Conservation (phyloP, 2,888 invertebrate genomes). For the Lasioglossum malachurum region DNA sequence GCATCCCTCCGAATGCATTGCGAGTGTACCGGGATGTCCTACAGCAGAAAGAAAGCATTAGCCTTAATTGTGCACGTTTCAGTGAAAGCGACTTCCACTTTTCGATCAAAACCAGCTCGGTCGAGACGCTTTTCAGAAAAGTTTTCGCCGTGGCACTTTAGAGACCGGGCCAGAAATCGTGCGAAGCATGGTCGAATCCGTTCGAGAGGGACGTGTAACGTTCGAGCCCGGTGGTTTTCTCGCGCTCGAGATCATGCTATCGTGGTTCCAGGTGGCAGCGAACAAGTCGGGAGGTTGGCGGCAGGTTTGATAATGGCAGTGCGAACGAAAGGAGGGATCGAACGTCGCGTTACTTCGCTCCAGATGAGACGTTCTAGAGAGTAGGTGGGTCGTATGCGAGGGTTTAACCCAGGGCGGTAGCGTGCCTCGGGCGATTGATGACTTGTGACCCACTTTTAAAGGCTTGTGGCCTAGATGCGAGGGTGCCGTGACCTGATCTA, state of each 20-base stretch:
- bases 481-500: conserved; percentile 74
- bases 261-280: conserved; percentile 19
- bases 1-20: not conserved
- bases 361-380: conserved; percentile 63
- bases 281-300: conserved; percentile 4
- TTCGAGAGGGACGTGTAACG: not conserved
- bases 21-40: not conserved
- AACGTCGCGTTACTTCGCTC: conserved; percentile 62
- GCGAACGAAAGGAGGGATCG: conserved; percentile 36
- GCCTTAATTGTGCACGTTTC: not conserved
- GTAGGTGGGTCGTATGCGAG: conserved; percentile 59
- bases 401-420: conserved; percentile 63
- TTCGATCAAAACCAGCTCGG: not conserved
- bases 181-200: not conserved
- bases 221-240: not conserved
- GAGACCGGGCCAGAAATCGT: not conserved
- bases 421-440: conserved; percentile 79
- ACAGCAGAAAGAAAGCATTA: not conserved
- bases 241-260: conserved; percentile 25
- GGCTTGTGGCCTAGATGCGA: conserved; percentile 81
- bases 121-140: not conserved
- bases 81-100: not conserved
- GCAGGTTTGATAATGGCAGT: conserved; percentile 33
- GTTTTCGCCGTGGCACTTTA: not conserved
- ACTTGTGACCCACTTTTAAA: conserved; percentile 82